Conservation (phyloP, 2,888 invertebrate species). For the Tipula vernalis region DNA sequence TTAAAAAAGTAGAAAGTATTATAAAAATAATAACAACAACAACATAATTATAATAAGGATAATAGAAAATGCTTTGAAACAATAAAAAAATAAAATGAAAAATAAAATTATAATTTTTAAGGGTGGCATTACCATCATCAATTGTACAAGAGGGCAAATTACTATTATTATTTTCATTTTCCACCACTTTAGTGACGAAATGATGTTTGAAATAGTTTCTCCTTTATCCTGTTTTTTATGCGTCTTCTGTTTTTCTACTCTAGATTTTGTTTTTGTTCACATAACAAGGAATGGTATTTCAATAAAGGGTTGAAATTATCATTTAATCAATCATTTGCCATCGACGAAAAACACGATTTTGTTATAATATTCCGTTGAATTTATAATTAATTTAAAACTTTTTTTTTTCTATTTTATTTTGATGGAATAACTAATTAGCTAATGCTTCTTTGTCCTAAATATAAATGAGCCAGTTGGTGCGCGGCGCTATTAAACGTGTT, state of each 20-base stretch:
- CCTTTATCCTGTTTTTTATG: background rate
- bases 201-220: background rate
- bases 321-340: conserved; percentile 4
- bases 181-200: background rate
- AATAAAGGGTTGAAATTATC: background rate
- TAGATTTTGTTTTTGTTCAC: background rate
- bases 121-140: background rate
- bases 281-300: background rate
- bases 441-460: background rate
- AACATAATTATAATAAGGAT: background rate
- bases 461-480: background rate
- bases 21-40: background rate
- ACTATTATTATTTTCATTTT: background rate
- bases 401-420: background rate
- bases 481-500: background rate
- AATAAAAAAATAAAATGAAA: background rate
- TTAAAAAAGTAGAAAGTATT: background rate
- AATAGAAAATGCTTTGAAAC: background rate
- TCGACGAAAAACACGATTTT: background rate
- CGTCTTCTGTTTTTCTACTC: background rate
- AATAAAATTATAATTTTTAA: background rate
- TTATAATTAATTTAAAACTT: background rate
- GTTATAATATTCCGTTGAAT: background rate
- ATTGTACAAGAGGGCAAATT: background rate
- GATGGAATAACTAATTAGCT: background rate